These are phyloP conservation scores for Ceratosolen fusciceps DNA, from an alignment of 1,140 invertebrate genomes.

Conservation along the genomic window DNA sequence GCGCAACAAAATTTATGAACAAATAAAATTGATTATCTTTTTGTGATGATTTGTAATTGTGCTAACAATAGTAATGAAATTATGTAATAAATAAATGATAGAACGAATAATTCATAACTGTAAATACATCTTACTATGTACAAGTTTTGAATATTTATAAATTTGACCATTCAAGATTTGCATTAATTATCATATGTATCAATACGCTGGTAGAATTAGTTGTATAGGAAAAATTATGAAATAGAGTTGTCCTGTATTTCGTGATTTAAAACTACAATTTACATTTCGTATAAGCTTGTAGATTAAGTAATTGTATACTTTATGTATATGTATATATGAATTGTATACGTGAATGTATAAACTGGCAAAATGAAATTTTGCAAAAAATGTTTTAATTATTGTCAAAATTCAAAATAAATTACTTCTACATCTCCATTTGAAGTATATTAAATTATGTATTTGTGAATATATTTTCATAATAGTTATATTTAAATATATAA, in stretches of 20 bases:
- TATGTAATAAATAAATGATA: constrained; percentile 37
- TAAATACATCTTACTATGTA: constrained; percentile 43
- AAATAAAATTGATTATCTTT: constrained; percentile 23
- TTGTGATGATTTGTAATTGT: constrained; percentile 31
- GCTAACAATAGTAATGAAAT: constrained; percentile 36
- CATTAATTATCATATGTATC: constrained; percentile 41
- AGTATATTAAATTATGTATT: constrained; percentile 29
- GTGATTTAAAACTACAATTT: constrained; percentile 37
- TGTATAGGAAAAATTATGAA: constrained; percentile 40
- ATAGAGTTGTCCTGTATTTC: constrained; percentile 35
- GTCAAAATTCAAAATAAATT: constrained; percentile 21
- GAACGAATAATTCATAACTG: constrained; percentile 31
- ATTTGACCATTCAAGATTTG: constrained; percentile 32
- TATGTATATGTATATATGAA: constrained; percentile 45
- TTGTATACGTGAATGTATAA: constrained; percentile 42
- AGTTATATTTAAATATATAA: constrained; percentile 8
- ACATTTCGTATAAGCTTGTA: constrained; percentile 44
- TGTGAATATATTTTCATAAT: constrained; percentile 7
- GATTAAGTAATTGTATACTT: constrained; percentile 32
- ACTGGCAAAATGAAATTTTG: constrained; percentile 39
- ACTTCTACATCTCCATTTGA: background rate
- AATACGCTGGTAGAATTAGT: constrained; percentile 28
- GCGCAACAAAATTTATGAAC: constrained; percentile 20
- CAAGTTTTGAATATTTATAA: constrained; percentile 23
- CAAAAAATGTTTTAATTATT: constrained; percentile 40